Evolutionary conservation across 2,888 invertebrate species (phyloP), one percentile per base, ranked within the genome.

Genomic region (Euclidia mi): DNA sequence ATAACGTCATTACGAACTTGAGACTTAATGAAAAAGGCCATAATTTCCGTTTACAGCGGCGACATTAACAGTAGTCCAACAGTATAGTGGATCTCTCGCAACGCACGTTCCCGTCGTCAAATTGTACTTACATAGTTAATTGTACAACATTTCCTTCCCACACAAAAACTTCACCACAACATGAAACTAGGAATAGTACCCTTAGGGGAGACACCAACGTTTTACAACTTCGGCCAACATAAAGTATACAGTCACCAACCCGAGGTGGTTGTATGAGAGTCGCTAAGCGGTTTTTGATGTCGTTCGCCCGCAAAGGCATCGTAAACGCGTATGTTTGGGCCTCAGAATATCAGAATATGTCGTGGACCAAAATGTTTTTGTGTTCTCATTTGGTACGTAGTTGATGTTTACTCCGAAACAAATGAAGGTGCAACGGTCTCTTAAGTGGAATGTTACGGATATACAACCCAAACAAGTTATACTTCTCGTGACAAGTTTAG

Each of bases 201-300:
- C 78, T 72, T 71, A 56, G 45, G 76, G 78, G 78, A 79, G 57
- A 68, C 71, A 64, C 70, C 78, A 76, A 72, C 74, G 74, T 82
- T 85, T 82, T 85, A 85, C 84, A 85, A 73, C 79, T 74, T 55
- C 53, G 68, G 63, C 64, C 65, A 73, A 76, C 78, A 81, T 87
- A 87, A 89, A 85, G 79, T 81, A 75, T 75, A 72, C 70, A 66
- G 72, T 63, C 68, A 68, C 57, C 67, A 62, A 81, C 78, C 79
- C 79, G 68, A 79, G 82, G 81, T 79, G 72, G 81, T 78, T 82
- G 82, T 85, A 78, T 68, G 83, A 80, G 84, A 79, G 70, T 58
- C 81, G 74, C 86, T 89, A 88, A 88, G 87, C 88, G 88, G 85
- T 88, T 88, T 88, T 89, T 89, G 88, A 89, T 88, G 89, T 89